Evolutionary conservation across 2,888 invertebrate genomes (phyloP), one percentile per base, ranked within the genome.

Genomic region (Venusia cambrica): DNA sequence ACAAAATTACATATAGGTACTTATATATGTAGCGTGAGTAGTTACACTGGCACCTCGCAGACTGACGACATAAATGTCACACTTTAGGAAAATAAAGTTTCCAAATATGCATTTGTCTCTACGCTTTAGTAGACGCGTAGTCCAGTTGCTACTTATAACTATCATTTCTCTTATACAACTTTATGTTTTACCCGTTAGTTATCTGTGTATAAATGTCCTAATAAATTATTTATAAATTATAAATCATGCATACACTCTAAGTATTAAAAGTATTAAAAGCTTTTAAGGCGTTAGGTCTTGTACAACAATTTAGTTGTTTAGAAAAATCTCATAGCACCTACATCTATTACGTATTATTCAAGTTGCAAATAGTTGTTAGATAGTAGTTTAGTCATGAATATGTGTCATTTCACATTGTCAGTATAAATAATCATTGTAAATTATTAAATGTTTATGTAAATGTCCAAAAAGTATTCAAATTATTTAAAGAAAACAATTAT

Each of bases 371-470:
- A 85, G 83, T 68, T 69, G 67, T 66, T 84, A 84, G 84, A 62
- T 45, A 53, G 80, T 85, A 85, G 84, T 31, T 77, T 84, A 85
- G 83, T 74, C 79, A 80, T 73, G 71, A 75, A 75, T 78, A 85
- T 80, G 81, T 75, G 74, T 81, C 83, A 79, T 77, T 78, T 85
- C 85, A 84, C 38, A 51, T 44, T 84, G 81, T 85, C 83, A 79
- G 70, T 85, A 85, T 85, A 85, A 85, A 84, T 84, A 83, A 80
- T 84, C 87, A 83, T 75, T 87, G 87, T 87, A 87, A 84, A 87
- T 87, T 87, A 87, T 85, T 87, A 87, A 87, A 87, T 87, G 87
- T 87, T 87, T 85, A 87, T 87, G 87, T 87, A 87, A 85, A 87
- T 85, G 84, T 85, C 85, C 87, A 85, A 85, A 85, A 85, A 87